These are phyloP conservation scores for Anhinga anhinga DNA, from an alignment of 2,113 vertebrate species.

Conservation along the genomic window DNA sequence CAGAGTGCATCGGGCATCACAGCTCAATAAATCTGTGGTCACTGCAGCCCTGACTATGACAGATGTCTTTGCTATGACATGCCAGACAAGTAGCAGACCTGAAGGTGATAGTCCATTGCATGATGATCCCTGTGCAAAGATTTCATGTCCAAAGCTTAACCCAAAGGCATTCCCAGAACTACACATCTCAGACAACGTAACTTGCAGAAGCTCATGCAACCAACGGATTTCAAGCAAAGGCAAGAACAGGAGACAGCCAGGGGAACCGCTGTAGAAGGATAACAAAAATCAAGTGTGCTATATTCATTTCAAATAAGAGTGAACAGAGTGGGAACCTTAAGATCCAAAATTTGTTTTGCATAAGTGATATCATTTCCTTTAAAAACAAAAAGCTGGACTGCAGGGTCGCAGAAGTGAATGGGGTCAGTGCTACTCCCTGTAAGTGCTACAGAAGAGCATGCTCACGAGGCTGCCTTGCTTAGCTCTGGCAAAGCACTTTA, in stretches of 20 bases:
- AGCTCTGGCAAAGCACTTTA: conserved; percentile 46
- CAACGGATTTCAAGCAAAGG: not conserved
- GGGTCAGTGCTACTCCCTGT: conserved; percentile 27
- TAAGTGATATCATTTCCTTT: conserved; percentile 1
- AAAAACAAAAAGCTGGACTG: conserved; percentile 19
- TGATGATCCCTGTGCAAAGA: not conserved
- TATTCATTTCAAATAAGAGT: not conserved
- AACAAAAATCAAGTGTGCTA: not conserved
- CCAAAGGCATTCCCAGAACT: conserved; percentile 3
- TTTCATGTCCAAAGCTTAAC: conserved; percentile 16
- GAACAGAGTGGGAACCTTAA: not conserved
- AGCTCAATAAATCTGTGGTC: conserved; percentile 38
- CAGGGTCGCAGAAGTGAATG: not conserved
- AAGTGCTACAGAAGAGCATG: conserved; percentile 26
- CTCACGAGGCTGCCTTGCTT: conserved; percentile 5
- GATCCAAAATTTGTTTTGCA: not conserved
- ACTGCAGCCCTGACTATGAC: not conserved
- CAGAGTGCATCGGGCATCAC: not conserved
- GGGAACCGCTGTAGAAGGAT: not conserved
- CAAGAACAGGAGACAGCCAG: not conserved
- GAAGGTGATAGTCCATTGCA: conserved; percentile 15
- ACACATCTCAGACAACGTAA: not conserved
- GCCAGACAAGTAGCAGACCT: conserved; percentile 19
- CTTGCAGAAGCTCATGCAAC: not conserved
- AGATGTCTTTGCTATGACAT: not conserved